A percentile compares a stretch with the other conserved stretches of the same genome.
These are phyloP conservation scores for Cepaea nemoralis DNA, from an alignment of 1,140 invertebrate genomes.

Conservation along the genomic window DNA sequence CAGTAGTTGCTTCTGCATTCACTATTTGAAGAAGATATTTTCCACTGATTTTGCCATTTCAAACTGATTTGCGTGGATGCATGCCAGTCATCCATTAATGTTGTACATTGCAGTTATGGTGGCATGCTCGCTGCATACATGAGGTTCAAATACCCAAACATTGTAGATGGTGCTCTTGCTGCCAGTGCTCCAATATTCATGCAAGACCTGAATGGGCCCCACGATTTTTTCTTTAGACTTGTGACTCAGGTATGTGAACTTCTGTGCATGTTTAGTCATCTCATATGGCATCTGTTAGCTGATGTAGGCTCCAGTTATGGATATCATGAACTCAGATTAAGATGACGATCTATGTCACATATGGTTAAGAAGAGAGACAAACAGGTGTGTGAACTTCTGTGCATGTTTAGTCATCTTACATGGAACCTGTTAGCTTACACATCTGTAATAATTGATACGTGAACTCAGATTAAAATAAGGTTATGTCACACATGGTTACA, in stretches of 20 bases:
- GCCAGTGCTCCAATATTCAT: slow-evolving; percentile 93
- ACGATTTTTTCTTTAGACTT: slow-evolving; percentile 79
- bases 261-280: too few species aligned
- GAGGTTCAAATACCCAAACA: slow-evolving; percentile 90
- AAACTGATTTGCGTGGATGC: not conserved
- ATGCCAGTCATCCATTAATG: not conserved
- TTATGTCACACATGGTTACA: too few species aligned
- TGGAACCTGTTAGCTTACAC: too few species aligned
- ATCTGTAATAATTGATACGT: too few species aligned
- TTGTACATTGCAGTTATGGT: slow-evolving; percentile 59
- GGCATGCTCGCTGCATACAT: slow-evolving; percentile 69
- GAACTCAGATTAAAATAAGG: too few species aligned
- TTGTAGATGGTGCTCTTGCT: slow-evolving; percentile 88
- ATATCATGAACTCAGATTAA: too few species aligned
- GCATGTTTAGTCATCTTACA: too few species aligned
- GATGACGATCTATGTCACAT: too few species aligned
- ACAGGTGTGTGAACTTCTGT: too few species aligned
- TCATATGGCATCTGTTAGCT: too few species aligned
- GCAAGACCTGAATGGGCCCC: slow-evolving; percentile 83
- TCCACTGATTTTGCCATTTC: not conserved
- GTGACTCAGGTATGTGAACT: slow-evolving; percentile 61
- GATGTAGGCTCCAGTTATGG: too few species aligned
- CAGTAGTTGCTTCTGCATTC: not conserved
- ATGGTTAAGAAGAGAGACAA: too few species aligned
- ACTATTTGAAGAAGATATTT: not conserved